Conservation (phyloP, 2,797 vertebrate genomes). For the Brachyrhaphis roseni region DNA sequence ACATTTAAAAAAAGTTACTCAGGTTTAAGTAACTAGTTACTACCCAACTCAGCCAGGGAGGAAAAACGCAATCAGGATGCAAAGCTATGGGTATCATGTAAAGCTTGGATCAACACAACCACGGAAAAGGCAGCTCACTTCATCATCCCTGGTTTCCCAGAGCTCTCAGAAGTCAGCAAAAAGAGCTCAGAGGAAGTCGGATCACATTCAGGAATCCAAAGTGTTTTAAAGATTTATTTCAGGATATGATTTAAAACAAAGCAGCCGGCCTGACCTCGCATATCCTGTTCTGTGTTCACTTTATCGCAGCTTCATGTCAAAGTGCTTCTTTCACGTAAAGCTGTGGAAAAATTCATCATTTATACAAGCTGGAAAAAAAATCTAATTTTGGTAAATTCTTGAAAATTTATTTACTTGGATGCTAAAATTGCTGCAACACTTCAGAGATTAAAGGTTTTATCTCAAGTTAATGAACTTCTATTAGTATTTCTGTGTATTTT, state of each 20-base stretch:
- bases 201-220: conserved; percentile 4
- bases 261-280: neutral
- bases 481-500: neutral
- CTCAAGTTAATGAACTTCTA: neutral
- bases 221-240: neutral
- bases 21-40: too few relatives aligned
- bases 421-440: neutral
- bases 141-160: conserved; percentile 15
- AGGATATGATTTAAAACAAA: conserved; percentile 3
- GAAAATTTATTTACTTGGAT: neutral
- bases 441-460: neutral
- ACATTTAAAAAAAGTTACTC: too few relatives aligned
- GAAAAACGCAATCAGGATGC: conserved; percentile 41
- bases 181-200: conserved; percentile 10
- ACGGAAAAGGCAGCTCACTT: conserved; percentile 31
- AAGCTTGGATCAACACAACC: conserved; percentile 53
- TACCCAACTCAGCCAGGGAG: conserved; percentile 11
- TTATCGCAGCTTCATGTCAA: neutral
- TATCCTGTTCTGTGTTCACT: neutral
- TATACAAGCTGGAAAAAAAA: neutral
- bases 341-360: neutral
- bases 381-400: neutral
- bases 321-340: neutral
- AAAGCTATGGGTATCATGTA: conserved; percentile 32
- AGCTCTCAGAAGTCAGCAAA: conserved; percentile 14